phyloP scores from a whole-genome alignment of 2,797 vertebrate species.

The Varecia variegata region DNA sequence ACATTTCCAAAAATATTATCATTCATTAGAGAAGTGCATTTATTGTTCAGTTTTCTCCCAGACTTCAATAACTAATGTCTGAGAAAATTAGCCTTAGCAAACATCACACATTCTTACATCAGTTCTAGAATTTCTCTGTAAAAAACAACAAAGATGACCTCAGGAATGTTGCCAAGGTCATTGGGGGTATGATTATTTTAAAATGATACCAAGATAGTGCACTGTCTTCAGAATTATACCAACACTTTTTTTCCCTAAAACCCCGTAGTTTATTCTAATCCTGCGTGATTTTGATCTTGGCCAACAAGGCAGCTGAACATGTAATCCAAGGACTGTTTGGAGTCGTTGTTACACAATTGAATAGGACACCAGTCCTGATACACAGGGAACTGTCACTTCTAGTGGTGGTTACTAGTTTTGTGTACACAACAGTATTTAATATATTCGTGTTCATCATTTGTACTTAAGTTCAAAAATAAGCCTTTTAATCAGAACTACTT shows the following conservation, averaged over 20 bases:
- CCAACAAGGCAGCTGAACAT: rapidly evolving
- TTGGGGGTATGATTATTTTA: rapidly evolving
- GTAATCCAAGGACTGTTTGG: neutral
- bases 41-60: neutral
- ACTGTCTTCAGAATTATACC: neutral
- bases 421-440: neutral
- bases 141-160: neutral
- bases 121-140: neutral
- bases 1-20: neutral
- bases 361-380: rapidly evolving
- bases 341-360: rapidly evolving
- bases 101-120: neutral
- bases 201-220: rapidly evolving
- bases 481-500: neutral
- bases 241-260: neutral
- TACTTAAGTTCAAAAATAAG: neutral
- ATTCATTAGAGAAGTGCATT: neutral
- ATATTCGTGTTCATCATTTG: neutral
- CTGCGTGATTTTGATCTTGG: neutral
- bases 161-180: too few species aligned
- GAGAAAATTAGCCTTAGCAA: neutral
- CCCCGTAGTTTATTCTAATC: neutral
- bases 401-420: rapidly evolving
- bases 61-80: neutral
- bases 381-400: rapidly evolving